Evolutionary conservation across 2,113 vertebrate species (phyloP).

Genomic region (Leptosomus discolor): DNA sequence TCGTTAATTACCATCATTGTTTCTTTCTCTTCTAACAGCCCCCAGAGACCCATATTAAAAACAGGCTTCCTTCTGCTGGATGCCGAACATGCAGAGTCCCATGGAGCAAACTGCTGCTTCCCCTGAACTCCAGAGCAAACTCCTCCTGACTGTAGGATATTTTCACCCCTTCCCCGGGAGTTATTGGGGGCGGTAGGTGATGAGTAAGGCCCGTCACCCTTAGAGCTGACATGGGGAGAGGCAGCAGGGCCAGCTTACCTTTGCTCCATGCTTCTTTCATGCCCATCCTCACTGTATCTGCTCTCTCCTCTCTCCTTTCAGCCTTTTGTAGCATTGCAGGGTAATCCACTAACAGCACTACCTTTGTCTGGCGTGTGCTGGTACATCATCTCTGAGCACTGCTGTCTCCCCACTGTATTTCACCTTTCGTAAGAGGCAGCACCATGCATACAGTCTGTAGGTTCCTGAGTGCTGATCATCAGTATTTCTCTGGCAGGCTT

Average conservation of each 20-base stretch:
- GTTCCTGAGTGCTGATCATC: background rate
- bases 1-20: background rate
- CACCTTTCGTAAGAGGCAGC: background rate
- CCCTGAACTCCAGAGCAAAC: background rate
- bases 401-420: background rate
- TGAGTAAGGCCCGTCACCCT: background rate
- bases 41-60: background rate
- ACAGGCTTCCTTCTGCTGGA: background rate
- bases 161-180: background rate
- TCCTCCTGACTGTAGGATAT: background rate
- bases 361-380: background rate
- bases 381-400: accelerated
- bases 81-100: background rate
- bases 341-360: too few species aligned
- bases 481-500: background rate
- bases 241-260: background rate
- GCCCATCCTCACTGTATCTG: background rate
- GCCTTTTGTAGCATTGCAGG: background rate
- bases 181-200: background rate
- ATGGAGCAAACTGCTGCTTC: background rate
- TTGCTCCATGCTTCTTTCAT: accelerated
- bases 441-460: accelerated
- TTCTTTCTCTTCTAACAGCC: background rate
- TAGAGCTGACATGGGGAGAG: background rate
- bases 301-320: background rate